phyloP scores from a whole-genome alignment of 1,140 invertebrate species.

The Anadara kagoshimensis region DNA sequence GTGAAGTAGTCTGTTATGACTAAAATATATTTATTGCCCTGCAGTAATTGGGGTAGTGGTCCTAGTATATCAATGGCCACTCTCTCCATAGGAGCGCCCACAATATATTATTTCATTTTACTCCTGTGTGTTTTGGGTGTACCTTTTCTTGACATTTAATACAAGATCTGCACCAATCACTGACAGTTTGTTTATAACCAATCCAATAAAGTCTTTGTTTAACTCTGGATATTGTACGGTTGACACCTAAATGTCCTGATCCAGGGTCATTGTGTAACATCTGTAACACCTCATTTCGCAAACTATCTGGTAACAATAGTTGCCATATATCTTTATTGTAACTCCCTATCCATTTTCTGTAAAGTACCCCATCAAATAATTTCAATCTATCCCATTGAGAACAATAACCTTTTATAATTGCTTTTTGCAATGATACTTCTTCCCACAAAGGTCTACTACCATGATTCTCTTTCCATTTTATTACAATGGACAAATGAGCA shows the following conservation, averaged over 20 bases:
- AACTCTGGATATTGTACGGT: constrained; percentile 19
- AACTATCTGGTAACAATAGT: not conserved
- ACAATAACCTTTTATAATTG: constrained; percentile 2
- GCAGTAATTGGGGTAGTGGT: not conserved
- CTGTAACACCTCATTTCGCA: not conserved
- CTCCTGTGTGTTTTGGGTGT: constrained; percentile 7
- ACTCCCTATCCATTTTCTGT: constrained; percentile 5
- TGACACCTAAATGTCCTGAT: constrained; percentile 28
- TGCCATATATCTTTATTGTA: constrained; percentile 6
- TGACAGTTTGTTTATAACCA: constrained; percentile 1
- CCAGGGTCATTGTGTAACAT: constrained; percentile 15
- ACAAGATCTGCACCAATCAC: constrained; percentile 20
- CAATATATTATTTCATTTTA: constrained; percentile 9
- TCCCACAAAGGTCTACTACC: not conserved
- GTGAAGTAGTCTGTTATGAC: constrained; percentile 23
- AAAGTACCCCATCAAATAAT: not conserved
- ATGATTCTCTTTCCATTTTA: not conserved
- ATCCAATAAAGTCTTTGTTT: too few species aligned
- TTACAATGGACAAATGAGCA: too few species aligned
- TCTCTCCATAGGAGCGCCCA: too few species aligned
- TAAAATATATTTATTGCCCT: constrained; percentile 25
- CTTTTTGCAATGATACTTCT: not conserved
- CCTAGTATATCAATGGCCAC: constrained; percentile 9
- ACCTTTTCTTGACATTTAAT: constrained; percentile 23
- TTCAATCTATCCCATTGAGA: constrained; percentile 4